These are phyloP conservation scores for Ephydatia muelleri DNA, from an alignment of 37 sponge, comb jelly and placozoan species.

Conservation along the genomic window DNA sequence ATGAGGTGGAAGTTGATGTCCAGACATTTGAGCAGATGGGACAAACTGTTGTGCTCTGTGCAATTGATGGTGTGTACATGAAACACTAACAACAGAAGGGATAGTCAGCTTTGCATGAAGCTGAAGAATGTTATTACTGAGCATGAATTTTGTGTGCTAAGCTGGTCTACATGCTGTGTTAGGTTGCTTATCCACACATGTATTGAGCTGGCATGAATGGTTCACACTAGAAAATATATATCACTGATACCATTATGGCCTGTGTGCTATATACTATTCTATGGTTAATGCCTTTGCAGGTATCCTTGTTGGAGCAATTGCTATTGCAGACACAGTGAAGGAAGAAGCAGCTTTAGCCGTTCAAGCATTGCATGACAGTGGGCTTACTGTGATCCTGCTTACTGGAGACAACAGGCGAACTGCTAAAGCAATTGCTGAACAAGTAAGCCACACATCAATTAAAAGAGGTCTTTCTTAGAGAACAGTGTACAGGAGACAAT, in stretches of 20 bases:
- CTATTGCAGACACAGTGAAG: conserved; percentile 81
- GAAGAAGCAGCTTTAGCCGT: conserved; percentile 72
- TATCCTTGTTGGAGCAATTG: conserved; percentile 57
- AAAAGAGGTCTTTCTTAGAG: neutral
- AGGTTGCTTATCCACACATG: neutral
- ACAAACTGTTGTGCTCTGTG: conserved; percentile 85
- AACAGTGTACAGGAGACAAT: neutral
- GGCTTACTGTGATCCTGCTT: conserved; percentile 72
- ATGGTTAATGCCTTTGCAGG: conserved; percentile 55
- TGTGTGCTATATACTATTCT: neutral
- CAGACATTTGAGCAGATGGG: conserved; percentile 64
- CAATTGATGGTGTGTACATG: conserved; percentile 37
- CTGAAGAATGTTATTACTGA: too few species aligned
- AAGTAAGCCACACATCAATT: conserved; percentile 76
- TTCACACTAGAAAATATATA: too few species aligned
- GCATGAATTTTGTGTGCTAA: too few species aligned
- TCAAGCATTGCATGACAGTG: conserved; percentile 46
- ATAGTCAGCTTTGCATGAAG: neutral
- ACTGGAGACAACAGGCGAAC: conserved; percentile 96
- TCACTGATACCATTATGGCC: neutral
- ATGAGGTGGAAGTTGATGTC: conserved; percentile 48
- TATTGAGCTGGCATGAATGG: neutral
- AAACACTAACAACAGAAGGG: neutral
- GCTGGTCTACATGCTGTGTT: neutral
- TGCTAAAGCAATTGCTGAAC: conserved; percentile 88